Evolutionary conservation across 2,113 vertebrate species (phyloP), one percentile per base, ranked within the genome.

Genomic region (Beaufortia kweichowensis): DNA sequence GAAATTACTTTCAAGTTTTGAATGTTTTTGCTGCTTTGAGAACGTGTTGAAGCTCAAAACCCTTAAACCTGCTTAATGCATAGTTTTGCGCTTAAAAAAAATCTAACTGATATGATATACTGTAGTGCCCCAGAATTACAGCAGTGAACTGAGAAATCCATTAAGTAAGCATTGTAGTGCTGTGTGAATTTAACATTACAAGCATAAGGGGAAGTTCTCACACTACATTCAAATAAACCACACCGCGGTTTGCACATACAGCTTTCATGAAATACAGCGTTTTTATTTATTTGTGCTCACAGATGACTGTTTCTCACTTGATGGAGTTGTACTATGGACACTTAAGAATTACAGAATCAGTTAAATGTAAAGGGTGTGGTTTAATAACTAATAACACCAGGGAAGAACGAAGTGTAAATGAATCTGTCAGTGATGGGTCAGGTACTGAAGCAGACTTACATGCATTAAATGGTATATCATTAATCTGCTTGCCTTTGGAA

Each of bases 211-310:
- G 50, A 53, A 59, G 33, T 43, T 15, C 14, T 71, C 53, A 56
- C 53, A 59, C 55, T 55, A 35, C 48, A 15, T 55, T 24, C 29
- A 50, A n/a, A 68, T 26, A 1, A 67, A n/a, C 2, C 21, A 12
- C 23, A 11, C 35, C 6, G n/a, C 10, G n/a, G n/a, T n/a, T n/a
- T n/a, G 4, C 19, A 3, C 10, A 33, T 3, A 64, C 12, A 6
- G 33, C n/a, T 3, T 64, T 53, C 14, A 35, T 14, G 12, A 69
- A 53, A 53, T 23, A 10, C 11, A 21, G 0, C 11, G 2, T 11
- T n/a, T 68, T 69, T 68, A 68, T 68, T 53, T 33, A 53, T 23
- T 53, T 21, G 48, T 35, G 65, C 46, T 68, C 46, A 33, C 11
- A 6, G 2, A 10, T 68, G 46, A 28, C 46, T 33, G 19, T 67